phyloP scores from a whole-genome alignment of 2,888 invertebrate species.

The Dicycla oo region DNA sequence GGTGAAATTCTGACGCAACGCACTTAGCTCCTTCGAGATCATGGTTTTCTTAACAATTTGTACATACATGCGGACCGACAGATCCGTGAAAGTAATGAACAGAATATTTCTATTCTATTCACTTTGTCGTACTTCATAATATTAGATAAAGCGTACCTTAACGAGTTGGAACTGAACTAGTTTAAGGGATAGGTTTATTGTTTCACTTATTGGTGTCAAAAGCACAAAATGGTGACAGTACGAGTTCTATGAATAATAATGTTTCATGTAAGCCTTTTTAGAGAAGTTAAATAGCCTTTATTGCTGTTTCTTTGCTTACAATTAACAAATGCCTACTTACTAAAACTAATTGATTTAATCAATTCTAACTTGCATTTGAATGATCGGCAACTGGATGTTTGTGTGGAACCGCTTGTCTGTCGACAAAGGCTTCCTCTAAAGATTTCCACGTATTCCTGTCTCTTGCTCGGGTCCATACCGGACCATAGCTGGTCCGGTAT shows the following conservation, averaged over 20 bases:
- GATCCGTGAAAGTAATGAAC: constrained; percentile 43
- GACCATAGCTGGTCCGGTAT: too few species aligned
- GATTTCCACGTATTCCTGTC: too few species aligned
- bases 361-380: too few species aligned
- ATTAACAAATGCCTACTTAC: too few species aligned
- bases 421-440: too few species aligned
- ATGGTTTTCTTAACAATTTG: constrained; percentile 54
- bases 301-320: too few species aligned
- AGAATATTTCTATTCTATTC: constrained; percentile 31
- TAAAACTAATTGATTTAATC: too few species aligned
- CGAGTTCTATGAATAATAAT: neutral
- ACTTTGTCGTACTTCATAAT: neutral
- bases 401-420: too few species aligned
- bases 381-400: too few species aligned
- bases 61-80: constrained; percentile 19
- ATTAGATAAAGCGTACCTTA: constrained; percentile 15
- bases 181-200: constrained; percentile 24
- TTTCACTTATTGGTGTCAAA: neutral
- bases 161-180: constrained; percentile 15
- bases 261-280: neutral
- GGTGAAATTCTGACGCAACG: constrained; percentile 58
- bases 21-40: constrained; percentile 57
- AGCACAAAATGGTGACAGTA: neutral
- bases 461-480: too few species aligned
- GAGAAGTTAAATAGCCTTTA: too few species aligned